Conservation (phyloP, 1,140 invertebrate species). For the Sweltsa coloradensis region DNA sequence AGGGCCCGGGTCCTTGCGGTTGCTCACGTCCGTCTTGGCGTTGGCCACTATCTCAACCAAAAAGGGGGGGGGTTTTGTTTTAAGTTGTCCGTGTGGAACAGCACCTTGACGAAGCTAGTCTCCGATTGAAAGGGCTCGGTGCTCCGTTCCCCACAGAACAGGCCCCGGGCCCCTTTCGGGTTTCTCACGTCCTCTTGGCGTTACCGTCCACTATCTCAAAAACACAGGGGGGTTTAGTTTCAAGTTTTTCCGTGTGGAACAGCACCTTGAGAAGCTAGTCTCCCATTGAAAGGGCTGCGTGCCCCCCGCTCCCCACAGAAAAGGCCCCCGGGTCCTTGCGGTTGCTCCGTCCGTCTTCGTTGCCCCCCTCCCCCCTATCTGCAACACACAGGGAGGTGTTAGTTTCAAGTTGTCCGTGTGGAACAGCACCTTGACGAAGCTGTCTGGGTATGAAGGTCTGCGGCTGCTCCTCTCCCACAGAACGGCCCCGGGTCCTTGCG, state of each 20-base stretch:
- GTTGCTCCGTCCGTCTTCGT: no score
- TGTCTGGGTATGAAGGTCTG: slow-evolving; percentile 91
- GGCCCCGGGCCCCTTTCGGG: slow-evolving; percentile 69
- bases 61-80: no score
- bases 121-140: slow-evolving; percentile 89
- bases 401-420: slow-evolving; percentile 86
- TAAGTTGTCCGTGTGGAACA: slow-evolving; percentile 87
- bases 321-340: no score
- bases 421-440: slow-evolving; percentile 78
- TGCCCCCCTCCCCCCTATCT: no score
- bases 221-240: no score
- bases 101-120: slow-evolving; percentile 77
- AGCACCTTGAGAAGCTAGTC: no score
- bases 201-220: no score
- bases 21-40: slow-evolving; percentile 71
- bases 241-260: no score
- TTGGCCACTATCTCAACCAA: no score
- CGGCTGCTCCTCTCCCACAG: slow-evolving; percentile 86
- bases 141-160: slow-evolving; percentile 84
- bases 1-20: slow-evolving; percentile 74
- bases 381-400: no score
- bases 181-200: slow-evolving; percentile 72
- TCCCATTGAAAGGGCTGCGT: no score
- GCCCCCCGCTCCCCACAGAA: no score
- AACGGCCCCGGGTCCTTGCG: slow-evolving; percentile 76